Conservation (phyloP, 2,113 vertebrate genomes). For the Phasianus colchicus region DNA sequence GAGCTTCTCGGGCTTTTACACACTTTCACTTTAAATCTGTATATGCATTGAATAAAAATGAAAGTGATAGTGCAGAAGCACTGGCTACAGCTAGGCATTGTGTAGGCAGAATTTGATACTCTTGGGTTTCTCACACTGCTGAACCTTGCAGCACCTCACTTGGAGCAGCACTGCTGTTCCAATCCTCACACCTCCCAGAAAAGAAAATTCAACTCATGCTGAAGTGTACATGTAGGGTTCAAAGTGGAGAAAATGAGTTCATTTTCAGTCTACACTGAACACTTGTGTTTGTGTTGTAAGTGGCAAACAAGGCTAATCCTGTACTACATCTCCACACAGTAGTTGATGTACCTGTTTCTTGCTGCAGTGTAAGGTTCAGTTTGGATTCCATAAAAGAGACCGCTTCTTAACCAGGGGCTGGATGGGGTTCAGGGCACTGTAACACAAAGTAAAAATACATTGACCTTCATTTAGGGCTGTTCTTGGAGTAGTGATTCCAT, state of each 20-base stretch:
- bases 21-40: constrained; percentile 40
- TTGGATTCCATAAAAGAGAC: neutral
- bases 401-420: neutral
- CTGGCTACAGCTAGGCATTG: constrained; percentile 42
- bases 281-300: neutral
- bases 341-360: neutral
- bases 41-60: constrained; percentile 48
- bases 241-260: neutral
- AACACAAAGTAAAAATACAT: neutral
- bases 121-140: constrained; percentile 36
- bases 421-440: neutral
- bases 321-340: neutral
- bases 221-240: neutral
- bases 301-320: neutral
- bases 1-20: neutral
- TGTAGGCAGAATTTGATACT: constrained; percentile 71
- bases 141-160: constrained; percentile 27
- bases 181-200: neutral
- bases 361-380: neutral
- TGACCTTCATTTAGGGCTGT: neutral
- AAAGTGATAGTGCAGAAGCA: constrained; percentile 68
- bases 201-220: neutral
- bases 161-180: constrained; percentile 4
- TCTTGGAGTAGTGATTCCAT: neutral
- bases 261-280: neutral